These are phyloP conservation scores for Eupithecia vulgata DNA, from an alignment of 2,888 invertebrate genomes.

Conservation along the genomic window DNA sequence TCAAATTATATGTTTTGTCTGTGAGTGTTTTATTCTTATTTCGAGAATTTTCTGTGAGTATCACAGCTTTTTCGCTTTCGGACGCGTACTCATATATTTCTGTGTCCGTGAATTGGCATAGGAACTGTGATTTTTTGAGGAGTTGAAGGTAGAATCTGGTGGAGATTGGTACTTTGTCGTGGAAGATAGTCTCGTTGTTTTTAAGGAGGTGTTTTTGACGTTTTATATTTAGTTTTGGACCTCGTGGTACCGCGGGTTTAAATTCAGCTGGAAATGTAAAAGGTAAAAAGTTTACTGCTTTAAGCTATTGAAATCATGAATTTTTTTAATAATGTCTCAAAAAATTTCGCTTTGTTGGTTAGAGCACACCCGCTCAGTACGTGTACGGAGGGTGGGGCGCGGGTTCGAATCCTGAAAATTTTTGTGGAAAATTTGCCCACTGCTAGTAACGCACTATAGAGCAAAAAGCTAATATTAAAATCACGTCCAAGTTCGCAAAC, in stretches of 20 bases:
- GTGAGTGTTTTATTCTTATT: slow-evolving; percentile 55
- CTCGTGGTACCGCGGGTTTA: slow-evolving; percentile 50
- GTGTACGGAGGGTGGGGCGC: too few relatives aligned
- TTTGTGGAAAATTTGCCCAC: too few relatives aligned
- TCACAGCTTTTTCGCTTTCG: slow-evolving; percentile 66
- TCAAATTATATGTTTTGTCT: slow-evolving; percentile 70
- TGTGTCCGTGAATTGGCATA: slow-evolving; percentile 63
- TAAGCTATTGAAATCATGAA: too few relatives aligned
- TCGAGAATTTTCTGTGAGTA: slow-evolving; percentile 54
- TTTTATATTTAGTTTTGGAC: slow-evolving; percentile 59
- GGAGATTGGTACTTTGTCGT: slow-evolving; percentile 77
- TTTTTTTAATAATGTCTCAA: too few relatives aligned
- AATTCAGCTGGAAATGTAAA: slow-evolving; percentile 55
- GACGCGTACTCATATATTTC: slow-evolving; percentile 76
- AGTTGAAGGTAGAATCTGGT: slow-evolving; percentile 76
- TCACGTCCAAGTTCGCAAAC: background rate
- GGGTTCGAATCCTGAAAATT: too few relatives aligned
- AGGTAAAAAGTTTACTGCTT: background rate
- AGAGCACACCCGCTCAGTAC: too few relatives aligned
- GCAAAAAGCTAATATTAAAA: too few relatives aligned
- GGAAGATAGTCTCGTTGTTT: slow-evolving; percentile 70
- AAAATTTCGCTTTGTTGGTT: too few relatives aligned
- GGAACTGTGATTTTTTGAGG: slow-evolving; percentile 72
- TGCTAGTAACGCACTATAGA: too few relatives aligned
- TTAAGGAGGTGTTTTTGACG: slow-evolving; percentile 68